Evolutionary conservation across 2,888 invertebrate species (phyloP), one percentile per base, ranked within the genome.

Genomic region (Lypha dubia): DNA sequence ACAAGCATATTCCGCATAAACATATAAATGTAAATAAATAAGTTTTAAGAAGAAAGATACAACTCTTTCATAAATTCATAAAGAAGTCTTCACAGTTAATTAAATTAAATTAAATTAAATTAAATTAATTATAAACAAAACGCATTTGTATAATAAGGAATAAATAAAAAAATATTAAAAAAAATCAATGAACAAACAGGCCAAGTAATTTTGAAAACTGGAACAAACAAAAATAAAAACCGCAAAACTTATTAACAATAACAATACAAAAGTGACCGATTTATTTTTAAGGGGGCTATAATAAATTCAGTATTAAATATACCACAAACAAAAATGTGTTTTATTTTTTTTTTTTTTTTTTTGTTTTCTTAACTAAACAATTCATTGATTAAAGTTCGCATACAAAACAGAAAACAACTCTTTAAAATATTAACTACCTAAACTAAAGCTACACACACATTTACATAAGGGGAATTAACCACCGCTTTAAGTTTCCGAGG

Each of bases 401-500:
- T 32, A 56, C 15, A 65, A 65, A 65, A 13, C 22, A 53, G 5
- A 28, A 44, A 65, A 58, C 62, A 49, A 63, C 32, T 46, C 51
- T 70, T 75, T 70, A 32, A 62, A 41, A 51, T 17, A 20, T 28
- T 41, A 38, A 62, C 38, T 41, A 15, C 38, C 38, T 32, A 9
- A 20, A 51, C 49, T 63, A 62, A 32, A 63, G 60, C 17, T 20
- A 62, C 53, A 44, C 35, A 60, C 9, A 65, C 11, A 63, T 17
- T 60, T 24, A 60, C 51, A 58, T 38, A 58, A 76, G 71, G 32
- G 15, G 51, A 56, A 60, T 76, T 76, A 71, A 79, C 53, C 35
- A 79, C 53, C 35, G 77, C 63, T 74, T 73, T 73, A 77, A 81
- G 35, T 60, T 62, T 83, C 46, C 83, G 79, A 83, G 83, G 83